Evolutionary conservation across 1,140 invertebrate genomes (phyloP).

Genomic region (Brachionus rotundiformis): DNA sequence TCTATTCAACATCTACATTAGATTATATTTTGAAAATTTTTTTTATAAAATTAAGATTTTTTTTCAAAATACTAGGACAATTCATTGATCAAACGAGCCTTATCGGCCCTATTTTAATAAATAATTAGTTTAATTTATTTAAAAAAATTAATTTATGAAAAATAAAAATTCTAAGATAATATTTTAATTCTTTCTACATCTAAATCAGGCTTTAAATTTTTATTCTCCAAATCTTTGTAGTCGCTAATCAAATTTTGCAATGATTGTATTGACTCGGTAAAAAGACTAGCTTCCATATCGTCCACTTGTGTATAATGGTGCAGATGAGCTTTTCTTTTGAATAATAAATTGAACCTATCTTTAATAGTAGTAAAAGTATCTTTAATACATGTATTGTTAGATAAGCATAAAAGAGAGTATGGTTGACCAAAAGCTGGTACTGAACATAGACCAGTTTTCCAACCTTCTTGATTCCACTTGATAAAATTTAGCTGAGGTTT

Average conservation of each 20-base stretch:
- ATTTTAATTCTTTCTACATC: slow-evolving; percentile 7
- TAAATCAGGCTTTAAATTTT: background rate
- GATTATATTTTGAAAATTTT: background rate
- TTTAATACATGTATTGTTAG: slow-evolving; percentile 64
- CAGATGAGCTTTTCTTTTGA: slow-evolving; percentile 62
- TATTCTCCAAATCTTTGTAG: slow-evolving; percentile 58
- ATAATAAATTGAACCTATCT: slow-evolving; percentile 63
- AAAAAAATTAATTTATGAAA: background rate
- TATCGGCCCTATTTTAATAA: background rate
- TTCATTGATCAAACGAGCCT: background rate
- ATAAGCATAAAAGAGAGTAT: slow-evolving; percentile 62
- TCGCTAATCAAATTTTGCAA: slow-evolving; percentile 59
- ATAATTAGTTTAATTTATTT: slow-evolving; percentile 25
- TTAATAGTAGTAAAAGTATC: slow-evolving; percentile 60
- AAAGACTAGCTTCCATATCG: slow-evolving; percentile 61
- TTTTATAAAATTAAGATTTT: background rate
- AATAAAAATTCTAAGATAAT: slow-evolving; percentile 25
- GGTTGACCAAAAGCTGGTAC: slow-evolving; percentile 63
- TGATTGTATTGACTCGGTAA: slow-evolving; percentile 59
- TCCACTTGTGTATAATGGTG: slow-evolving; percentile 58
- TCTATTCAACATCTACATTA: background rate
- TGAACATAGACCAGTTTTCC: slow-evolving; percentile 66
- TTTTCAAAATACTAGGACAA: background rate
- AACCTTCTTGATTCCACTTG: slow-evolving; percentile 65
- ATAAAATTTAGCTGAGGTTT: slow-evolving; percentile 63